Percentiles rank a stretch among this genome's conserved stretches.
Conservation (phyloP, 92 coral and sea anemone genomes). For the Diadumene lineata region DNA sequence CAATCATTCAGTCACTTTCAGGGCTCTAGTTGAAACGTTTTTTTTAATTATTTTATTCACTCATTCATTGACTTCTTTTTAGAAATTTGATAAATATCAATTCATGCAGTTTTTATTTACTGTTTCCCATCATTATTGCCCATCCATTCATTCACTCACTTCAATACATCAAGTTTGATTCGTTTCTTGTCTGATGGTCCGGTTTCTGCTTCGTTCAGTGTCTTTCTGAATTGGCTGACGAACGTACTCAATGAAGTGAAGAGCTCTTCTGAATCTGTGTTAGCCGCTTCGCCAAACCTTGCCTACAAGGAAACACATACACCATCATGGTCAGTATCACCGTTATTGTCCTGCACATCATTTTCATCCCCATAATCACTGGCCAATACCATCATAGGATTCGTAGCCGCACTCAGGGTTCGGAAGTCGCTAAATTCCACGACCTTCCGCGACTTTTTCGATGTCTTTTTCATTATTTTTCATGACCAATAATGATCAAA, state of each 20-base stretch:
- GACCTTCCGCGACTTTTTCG: too few species aligned
- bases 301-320: conserved; percentile 11
- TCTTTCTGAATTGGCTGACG: conserved; percentile 61
- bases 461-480: too few species aligned
- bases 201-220: conserved; percentile 56
- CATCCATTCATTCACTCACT: conserved; percentile 32
- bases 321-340: background rate
- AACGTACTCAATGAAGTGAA: conserved; percentile 70
- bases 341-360: background rate
- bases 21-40: too few species aligned
- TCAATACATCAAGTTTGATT: conserved; percentile 59
- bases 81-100: too few species aligned
- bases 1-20: too few species aligned
- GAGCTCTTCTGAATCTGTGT: conserved; percentile 90
- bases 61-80: too few species aligned
- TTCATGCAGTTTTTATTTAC: too few species aligned
- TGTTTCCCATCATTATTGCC: too few species aligned
- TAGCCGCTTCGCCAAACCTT: conserved; percentile 80
- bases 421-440: too few species aligned
- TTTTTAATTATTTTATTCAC: too few species aligned
- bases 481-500: too few species aligned
- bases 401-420: too few species aligned
- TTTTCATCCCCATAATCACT: background rate
- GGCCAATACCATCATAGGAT: background rate
- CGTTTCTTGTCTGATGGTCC: conserved; percentile 48